Evolutionary conservation across 2,888 invertebrate genomes (phyloP), one percentile per base, ranked within the genome.

Genomic region (Caenorhabditis virilis): DNA sequence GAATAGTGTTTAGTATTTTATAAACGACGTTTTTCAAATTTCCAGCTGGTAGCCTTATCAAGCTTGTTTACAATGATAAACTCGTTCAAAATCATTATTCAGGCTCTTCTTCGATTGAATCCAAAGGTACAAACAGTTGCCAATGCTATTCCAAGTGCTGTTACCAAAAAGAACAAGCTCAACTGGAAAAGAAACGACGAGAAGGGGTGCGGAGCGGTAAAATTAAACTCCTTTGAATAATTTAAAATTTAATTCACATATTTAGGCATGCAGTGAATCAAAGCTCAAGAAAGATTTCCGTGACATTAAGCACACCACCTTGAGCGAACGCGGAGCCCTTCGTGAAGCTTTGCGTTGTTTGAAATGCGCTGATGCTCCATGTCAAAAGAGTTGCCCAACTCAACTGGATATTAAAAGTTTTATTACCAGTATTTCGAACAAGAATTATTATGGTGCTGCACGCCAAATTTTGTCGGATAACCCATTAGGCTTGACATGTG

Each of bases 391-490:
- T 1, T 98, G 98, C 74, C 98, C 98, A 0, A 98, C 97, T 0
- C 95, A 97, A 85, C 87, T 98, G 61, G 97, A 98, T 82, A 89
- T 98, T 68, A 98, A 98, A 85, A 89, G 91, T 58, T 98, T 98
- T 84, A 98, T 98, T 56, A 91, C 91, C 1, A 93, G 93, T 84
- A 98, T 98, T 76, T 89, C 94, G 23, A 95, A 92, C 83, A 95
- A 92, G 90, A 98, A 98, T 85, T 97, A 93, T 84, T 98, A 98
- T 87, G 97, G 98, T 22, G 93, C 97, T 1, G 88, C 88, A 1
- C 93, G 93, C 83, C 91, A 93, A 0, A 98, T 98, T 55, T 89
- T 98, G 56, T 95, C 95, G 0, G 97, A 98, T 84, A 98, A 98
- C 84, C 97, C 98, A 0, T 85, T 97, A 52, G 98, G 94, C 0